These are phyloP conservation scores for Eupristina koningsbergeri DNA, from an alignment of 1,140 invertebrate species.

Conservation along the genomic window DNA sequence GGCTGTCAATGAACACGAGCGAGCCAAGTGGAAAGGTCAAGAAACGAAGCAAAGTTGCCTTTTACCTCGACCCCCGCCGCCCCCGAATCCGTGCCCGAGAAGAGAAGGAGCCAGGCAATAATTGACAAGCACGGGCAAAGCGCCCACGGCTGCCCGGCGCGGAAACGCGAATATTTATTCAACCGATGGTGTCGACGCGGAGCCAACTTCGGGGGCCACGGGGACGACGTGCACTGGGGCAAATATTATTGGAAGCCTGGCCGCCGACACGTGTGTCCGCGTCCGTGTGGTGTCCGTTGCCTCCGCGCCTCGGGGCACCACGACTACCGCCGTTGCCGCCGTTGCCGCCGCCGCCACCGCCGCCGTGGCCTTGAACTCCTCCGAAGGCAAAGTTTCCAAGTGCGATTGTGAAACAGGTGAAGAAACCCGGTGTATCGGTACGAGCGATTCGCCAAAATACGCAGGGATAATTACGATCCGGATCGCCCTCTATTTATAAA, in stretches of 20 bases:
- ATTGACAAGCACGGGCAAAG: not conserved
- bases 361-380: slow-evolving; percentile 40
- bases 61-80: not conserved
- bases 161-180: not conserved
- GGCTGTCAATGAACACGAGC: not conserved
- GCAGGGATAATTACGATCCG: not conserved
- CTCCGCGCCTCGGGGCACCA: not conserved
- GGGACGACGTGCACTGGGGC: not conserved
- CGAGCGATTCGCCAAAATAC: not conserved
- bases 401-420: slow-evolving; percentile 45
- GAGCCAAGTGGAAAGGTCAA: not conserved
- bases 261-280: not conserved
- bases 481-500: too few relatives aligned
- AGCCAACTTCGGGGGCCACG: not conserved
- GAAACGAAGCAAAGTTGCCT: not conserved
- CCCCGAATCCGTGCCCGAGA: too few relatives aligned
- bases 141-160: not conserved
- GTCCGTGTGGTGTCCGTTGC: not conserved
- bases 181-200: not conserved
- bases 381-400: slow-evolving; percentile 22
- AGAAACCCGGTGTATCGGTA: slow-evolving; percentile 18
- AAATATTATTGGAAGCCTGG: not conserved
- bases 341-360: too few relatives aligned
- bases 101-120: not conserved
- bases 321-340: too few relatives aligned